phyloP scores from a whole-genome alignment of 2,888 invertebrate genomes.

The Chrysodeixis includens region DNA sequence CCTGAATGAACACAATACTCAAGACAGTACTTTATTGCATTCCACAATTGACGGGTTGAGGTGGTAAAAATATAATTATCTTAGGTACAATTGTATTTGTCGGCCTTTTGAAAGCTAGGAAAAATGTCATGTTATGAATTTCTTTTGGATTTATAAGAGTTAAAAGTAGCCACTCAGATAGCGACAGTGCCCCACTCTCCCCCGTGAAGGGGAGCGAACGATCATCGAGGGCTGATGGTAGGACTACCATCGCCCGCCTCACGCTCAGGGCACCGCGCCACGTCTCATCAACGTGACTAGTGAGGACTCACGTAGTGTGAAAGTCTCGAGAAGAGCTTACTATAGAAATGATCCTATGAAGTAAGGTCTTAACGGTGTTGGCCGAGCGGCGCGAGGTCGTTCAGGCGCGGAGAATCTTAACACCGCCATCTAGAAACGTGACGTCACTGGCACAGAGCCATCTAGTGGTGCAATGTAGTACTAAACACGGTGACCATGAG shows the following conservation, averaged over 20 bases:
- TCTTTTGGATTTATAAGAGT: not conserved
- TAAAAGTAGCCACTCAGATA: slow-evolving; percentile 44
- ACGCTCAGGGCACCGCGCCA: slow-evolving; percentile 63
- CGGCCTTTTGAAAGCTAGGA: too few relatives aligned
- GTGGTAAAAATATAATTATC: too few relatives aligned
- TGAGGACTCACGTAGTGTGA: slow-evolving; percentile 52
- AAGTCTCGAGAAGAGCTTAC: slow-evolving; percentile 57
- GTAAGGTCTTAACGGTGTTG: slow-evolving; percentile 37
- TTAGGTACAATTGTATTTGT: too few relatives aligned
- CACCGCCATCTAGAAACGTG: slow-evolving; percentile 34
- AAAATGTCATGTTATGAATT: too few relatives aligned
- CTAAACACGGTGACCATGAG: not conserved
- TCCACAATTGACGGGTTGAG: too few relatives aligned
- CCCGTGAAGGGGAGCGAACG: slow-evolving; percentile 51
- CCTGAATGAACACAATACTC: too few relatives aligned
- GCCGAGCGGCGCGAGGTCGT: slow-evolving; percentile 20
- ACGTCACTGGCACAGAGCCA: slow-evolving; percentile 38
- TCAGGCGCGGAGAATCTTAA: slow-evolving; percentile 33
- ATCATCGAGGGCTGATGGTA: slow-evolving; percentile 59
- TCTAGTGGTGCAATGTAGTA: slow-evolving; percentile 12
- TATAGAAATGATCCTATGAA: slow-evolving; percentile 56
- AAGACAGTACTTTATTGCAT: too few relatives aligned
- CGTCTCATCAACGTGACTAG: slow-evolving; percentile 59
- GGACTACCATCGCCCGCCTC: slow-evolving; percentile 53
- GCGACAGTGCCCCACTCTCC: slow-evolving; percentile 49